phyloP scores from a whole-genome alignment of 2,113 vertebrate species.

The Triplophysa rosa region DNA sequence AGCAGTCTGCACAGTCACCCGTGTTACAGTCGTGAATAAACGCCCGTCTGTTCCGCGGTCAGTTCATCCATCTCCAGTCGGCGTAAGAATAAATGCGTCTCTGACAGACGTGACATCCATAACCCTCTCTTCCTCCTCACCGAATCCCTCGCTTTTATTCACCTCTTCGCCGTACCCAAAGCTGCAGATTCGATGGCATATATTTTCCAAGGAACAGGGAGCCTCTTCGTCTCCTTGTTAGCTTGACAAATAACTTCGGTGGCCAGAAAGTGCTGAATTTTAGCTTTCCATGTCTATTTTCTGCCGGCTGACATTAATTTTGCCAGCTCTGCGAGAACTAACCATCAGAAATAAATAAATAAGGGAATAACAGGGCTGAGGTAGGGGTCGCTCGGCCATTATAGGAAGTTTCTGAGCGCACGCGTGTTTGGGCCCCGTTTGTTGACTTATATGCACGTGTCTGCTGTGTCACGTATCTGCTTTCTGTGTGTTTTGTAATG shows the following conservation, averaged over 20 bases:
- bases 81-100: constrained; percentile 51
- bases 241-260: constrained; percentile 99
- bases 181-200: constrained; percentile 93
- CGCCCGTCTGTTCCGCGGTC: constrained; percentile 28
- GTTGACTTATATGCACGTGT: constrained; percentile 22
- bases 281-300: constrained; percentile 96
- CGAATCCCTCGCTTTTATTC: constrained; percentile 49
- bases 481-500: no score
- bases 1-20: constrained; percentile 19
- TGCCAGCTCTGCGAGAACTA: constrained; percentile 92
- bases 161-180: constrained; percentile 76
- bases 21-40: constrained; percentile 38
- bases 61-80: constrained; percentile 48
- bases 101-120: constrained; percentile 49
- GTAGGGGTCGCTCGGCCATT: constrained; percentile 37
- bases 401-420: constrained; percentile 43
- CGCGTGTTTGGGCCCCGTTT: constrained; percentile 32
- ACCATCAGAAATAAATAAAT: constrained; percentile 89
- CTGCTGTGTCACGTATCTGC: background rate
- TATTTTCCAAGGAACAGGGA: constrained; percentile 90
- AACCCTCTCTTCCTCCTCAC: constrained; percentile 50
- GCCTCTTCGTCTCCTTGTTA: constrained; percentile 97
- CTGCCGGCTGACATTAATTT: constrained; percentile 98
- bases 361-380: constrained; percentile 52
- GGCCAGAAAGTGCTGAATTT: constrained; percentile 97